phyloP scores from a whole-genome alignment of 2,797 vertebrate genomes.

The Oreochromis mossambicus region DNA sequence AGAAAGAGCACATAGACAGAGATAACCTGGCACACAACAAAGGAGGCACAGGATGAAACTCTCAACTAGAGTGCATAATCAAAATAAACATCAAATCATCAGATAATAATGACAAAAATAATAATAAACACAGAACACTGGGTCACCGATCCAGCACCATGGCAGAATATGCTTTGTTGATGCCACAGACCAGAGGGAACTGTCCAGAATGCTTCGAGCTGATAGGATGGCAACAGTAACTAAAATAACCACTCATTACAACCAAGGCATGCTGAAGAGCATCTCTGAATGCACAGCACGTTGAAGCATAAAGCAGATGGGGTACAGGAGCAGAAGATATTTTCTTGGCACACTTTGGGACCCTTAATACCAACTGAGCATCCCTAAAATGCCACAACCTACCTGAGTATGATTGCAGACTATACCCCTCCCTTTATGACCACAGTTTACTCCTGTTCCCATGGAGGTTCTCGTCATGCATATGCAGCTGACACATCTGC shows the following conservation, averaged over 20 bases:
- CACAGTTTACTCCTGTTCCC: neutral
- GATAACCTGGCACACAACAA: neutral
- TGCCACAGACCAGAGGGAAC: slow-evolving; percentile 26
- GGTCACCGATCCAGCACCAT: neutral
- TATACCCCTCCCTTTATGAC: neutral
- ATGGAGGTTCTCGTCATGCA: neutral
- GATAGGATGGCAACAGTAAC: neutral
- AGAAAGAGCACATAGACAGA: neutral
- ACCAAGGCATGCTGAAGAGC: neutral
- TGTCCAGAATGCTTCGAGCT: slow-evolving; percentile 3
- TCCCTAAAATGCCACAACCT: neutral
- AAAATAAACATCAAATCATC: neutral
- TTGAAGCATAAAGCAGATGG: neutral
- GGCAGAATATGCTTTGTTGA: neutral
- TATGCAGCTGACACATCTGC: neutral
- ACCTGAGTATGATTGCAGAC: neutral
- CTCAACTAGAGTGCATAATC: neutral
- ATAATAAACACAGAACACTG: neutral
- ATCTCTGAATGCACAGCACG: neutral
- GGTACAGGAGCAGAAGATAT: neutral
- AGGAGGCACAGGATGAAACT: neutral
- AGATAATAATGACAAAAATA: neutral
- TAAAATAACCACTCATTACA: neutral
- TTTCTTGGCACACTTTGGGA: neutral
- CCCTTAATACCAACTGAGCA: neutral